These are phyloP conservation scores for Hydractinia echinata DNA, from an alignment of 30 jellyfish, hydroid and myxozoan species.

Conservation along the genomic window DNA sequence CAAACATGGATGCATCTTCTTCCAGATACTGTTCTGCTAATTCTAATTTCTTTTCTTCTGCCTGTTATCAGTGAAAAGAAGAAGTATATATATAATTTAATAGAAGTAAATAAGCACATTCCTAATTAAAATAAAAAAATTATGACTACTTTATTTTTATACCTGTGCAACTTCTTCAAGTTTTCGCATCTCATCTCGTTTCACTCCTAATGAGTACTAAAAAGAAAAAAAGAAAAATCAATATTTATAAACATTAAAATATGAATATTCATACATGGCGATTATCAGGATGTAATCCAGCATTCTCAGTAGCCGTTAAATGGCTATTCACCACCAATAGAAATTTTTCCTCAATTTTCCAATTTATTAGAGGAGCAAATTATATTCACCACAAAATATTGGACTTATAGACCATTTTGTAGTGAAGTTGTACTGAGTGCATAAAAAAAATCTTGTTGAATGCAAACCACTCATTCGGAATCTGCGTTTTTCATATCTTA, in stretches of 20 bases:
- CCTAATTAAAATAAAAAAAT: background rate
- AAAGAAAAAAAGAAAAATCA: background rate
- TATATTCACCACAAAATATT: no score
- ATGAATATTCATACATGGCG: background rate
- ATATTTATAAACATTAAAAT: background rate
- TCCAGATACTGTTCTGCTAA: slow-evolving; percentile 92
- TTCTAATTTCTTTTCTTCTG: slow-evolving; percentile 89
- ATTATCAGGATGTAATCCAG: no score
- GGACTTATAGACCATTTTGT: no score
- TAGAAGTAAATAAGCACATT: background rate
- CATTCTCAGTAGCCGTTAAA: no score
- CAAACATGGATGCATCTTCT: slow-evolving; percentile 99
- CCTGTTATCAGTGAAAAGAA: slow-evolving; percentile 10
- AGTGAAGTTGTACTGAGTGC: no score
- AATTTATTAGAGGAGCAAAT: no score
- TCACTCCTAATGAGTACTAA: slow-evolving; percentile 91
- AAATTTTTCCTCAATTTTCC: no score
- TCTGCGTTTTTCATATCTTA: background rate
- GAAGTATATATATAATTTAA: no score
- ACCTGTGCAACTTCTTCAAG: slow-evolving; percentile 95
- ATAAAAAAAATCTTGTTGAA: no score
- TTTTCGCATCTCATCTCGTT: slow-evolving; percentile 96
- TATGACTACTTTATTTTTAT: no score
- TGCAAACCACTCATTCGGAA: no score
- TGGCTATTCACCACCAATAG: no score